A percentile compares a stretch with the other conserved stretches of the same genome.
Conservation (phyloP, 2,888 invertebrate species). For the Bellardia bayeri region DNA sequence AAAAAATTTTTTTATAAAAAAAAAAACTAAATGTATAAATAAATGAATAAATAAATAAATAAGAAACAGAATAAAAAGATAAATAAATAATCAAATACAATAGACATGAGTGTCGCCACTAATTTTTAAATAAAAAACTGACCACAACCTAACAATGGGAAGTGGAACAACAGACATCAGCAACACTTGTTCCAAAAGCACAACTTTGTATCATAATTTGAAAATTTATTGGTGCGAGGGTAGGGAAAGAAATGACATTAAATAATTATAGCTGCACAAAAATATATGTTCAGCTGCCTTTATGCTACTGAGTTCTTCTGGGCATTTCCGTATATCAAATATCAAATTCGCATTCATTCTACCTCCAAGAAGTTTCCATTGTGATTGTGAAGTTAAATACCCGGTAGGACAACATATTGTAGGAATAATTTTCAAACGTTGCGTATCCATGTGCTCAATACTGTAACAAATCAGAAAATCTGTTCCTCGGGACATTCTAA, state of each 20-base stretch:
- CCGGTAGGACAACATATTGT: too few relatives aligned
- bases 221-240: background rate
- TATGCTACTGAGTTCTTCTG: too few relatives aligned
- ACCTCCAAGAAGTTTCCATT: too few relatives aligned
- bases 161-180: background rate
- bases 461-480: too few relatives aligned
- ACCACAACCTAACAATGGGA: slow-evolving; percentile 49
- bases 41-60: slow-evolving; percentile 36
- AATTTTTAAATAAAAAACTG: slow-evolving; percentile 43
- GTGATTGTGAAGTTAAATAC: too few relatives aligned
- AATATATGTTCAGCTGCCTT: too few relatives aligned
- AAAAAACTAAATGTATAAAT: slow-evolving; percentile 42
- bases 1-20: slow-evolving; percentile 53
- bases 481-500: too few relatives aligned
- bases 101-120: slow-evolving; percentile 54
- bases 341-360: too few relatives aligned
- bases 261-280: too few relatives aligned
- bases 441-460: too few relatives aligned
- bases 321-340: too few relatives aligned
- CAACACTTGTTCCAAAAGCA: slow-evolving; percentile 5
- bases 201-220: slow-evolving; percentile 1
- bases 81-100: slow-evolving; percentile 43
- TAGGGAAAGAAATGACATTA: background rate
- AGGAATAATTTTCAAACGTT: too few relatives aligned
- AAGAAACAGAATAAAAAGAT: slow-evolving; percentile 12